Conservation (phyloP, 53 echinoderm and acorn worm genomes). For the Temnopleurus reevesii region DNA sequence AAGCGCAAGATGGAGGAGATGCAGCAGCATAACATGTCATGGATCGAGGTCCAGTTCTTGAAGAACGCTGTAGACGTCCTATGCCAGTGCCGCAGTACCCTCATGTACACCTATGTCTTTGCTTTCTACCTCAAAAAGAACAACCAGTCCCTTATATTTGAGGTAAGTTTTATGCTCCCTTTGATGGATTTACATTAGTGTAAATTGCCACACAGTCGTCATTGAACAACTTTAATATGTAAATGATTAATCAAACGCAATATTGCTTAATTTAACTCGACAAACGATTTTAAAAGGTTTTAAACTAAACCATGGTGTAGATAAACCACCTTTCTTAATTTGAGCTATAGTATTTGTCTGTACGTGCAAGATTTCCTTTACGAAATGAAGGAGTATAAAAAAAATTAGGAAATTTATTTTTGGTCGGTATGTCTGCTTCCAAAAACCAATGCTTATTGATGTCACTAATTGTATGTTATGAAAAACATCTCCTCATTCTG, state of each 20-base stretch:
- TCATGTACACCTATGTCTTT: constrained; percentile 99
- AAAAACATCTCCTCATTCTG: no score
- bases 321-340: no score
- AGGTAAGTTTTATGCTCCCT: no score
- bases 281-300: not conserved
- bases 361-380: no score
- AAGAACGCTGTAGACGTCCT: constrained; percentile 98
- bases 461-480: no score
- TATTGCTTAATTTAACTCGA: not conserved
- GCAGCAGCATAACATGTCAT: constrained; percentile 99
- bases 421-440: no score
- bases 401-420: no score
- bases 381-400: no score
- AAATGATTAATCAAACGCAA: not conserved
- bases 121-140: constrained; percentile 99
- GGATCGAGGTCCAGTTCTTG: constrained; percentile 99
- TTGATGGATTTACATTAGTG: not conserved
- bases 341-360: no score
- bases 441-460: no score
- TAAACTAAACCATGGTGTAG: no score
- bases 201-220: not conserved
- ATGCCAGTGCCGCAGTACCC: constrained; percentile 94
- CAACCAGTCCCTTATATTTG: constrained; percentile 99
- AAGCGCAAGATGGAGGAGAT: constrained; percentile 99
- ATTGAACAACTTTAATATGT: not conserved